These are phyloP conservation scores for Globicephala melas DNA, from an alignment of 2,113 vertebrate species.

Conservation along the genomic window DNA sequence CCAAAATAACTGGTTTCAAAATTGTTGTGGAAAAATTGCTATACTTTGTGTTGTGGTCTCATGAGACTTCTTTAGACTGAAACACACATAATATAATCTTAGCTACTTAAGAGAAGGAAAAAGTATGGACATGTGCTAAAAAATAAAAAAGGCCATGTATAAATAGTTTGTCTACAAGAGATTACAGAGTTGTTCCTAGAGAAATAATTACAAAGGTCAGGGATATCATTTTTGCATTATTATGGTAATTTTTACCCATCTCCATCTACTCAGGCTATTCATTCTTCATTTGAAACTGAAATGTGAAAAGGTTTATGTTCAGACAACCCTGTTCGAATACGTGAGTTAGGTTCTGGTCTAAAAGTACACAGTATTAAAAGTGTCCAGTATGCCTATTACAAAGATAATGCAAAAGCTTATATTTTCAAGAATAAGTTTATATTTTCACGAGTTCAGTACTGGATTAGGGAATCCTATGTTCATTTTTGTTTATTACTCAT, in stretches of 20 bases:
- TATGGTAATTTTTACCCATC: neutral
- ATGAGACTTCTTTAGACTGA: neutral
- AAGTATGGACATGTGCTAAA: neutral
- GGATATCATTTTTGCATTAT: neutral
- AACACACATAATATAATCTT: slow-evolving; percentile 2
- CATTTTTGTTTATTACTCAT: neutral
- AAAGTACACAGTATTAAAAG: neutral
- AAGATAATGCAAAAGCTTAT: neutral
- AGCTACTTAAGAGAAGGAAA: neutral
- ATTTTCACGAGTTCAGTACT: neutral
- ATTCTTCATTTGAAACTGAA: slow-evolving; percentile 11
- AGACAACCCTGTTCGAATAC: neutral
- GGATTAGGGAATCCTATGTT: neutral
- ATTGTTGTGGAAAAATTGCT: neutral
- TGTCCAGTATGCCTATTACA: neutral
- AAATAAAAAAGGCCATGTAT: neutral
- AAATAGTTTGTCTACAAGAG: neutral
- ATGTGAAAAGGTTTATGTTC: neutral
- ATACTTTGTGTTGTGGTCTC: neutral
- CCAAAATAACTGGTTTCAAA: slow-evolving; percentile 32
- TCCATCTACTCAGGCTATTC: neutral
- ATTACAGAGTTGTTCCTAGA: neutral
- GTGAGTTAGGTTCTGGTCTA: neutral
- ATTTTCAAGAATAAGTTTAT: no score
- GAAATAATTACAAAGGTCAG: slow-evolving; percentile 10